Conservation (phyloP, 1,140 invertebrate species). For the Camponotus pennsylvanicus region DNA sequence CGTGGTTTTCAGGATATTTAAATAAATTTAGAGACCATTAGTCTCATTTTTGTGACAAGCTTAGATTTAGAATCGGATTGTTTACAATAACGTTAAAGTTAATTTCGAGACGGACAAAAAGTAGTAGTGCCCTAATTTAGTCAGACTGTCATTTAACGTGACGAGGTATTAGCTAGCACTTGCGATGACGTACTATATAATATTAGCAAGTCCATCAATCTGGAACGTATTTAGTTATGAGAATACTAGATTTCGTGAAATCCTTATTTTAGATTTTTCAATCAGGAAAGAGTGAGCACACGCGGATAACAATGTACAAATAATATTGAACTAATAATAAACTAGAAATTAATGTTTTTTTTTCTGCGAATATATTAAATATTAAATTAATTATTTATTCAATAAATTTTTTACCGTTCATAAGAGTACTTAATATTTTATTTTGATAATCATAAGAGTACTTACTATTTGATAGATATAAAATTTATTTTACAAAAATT, state of each 20-base stretch:
- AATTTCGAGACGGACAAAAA: conserved; percentile 53
- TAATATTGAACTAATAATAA: not conserved
- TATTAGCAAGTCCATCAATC: conserved; percentile 65
- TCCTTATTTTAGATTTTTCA: not conserved
- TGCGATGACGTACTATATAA: conserved; percentile 62
- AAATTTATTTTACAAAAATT: not conserved
- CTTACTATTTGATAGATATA: too few relatives aligned
- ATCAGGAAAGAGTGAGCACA: not conserved
- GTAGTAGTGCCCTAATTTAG: conserved; percentile 58
- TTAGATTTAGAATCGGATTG: not conserved
- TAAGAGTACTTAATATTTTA: too few relatives aligned
- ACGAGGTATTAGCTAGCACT: conserved; percentile 63
- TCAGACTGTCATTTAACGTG: conserved; percentile 61
- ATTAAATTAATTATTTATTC: too few relatives aligned
- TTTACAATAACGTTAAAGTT: conserved; percentile 58
- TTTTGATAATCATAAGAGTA: too few relatives aligned
- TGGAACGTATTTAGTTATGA: conserved; percentile 43
- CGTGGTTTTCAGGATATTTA: not conserved
- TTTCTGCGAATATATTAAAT: not conserved
- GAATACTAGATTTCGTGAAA: not conserved
- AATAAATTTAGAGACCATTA: not conserved
- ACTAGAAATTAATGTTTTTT: not conserved
- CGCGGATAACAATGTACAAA: not conserved
- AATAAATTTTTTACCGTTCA: too few relatives aligned
- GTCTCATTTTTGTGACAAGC: conserved; percentile 6